Conservation (phyloP, 2,113 vertebrate species). For the Monopterus albus region DNA sequence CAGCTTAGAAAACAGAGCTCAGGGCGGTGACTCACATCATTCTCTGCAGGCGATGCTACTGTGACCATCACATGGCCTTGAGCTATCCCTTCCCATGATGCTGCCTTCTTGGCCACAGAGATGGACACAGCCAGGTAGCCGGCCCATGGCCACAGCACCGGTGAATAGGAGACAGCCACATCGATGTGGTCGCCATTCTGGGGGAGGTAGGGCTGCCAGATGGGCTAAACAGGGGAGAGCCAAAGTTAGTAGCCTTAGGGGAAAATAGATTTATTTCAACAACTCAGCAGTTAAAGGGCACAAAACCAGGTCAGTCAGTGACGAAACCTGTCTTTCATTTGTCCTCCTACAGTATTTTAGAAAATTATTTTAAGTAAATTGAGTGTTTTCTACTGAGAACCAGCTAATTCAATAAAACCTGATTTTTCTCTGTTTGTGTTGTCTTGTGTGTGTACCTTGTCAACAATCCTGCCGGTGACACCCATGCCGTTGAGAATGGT, state of each 20-base stretch:
- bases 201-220: constrained; percentile 98
- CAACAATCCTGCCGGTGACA: constrained; percentile 94
- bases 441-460: constrained; percentile 88
- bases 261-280: neutral
- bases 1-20: neutral
- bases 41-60: constrained; percentile 91
- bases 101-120: constrained; percentile 96
- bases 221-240: constrained; percentile 83
- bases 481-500: constrained; percentile 99
- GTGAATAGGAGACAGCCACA: constrained; percentile 94
- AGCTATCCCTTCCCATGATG: constrained; percentile 95
- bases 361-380: neutral
- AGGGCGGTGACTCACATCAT: constrained; percentile 82
- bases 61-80: constrained; percentile 98
- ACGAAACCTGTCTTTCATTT: neutral
- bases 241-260: neutral
- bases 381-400: neutral
- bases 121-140: constrained; percentile 98
- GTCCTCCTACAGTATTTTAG: neutral
- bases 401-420: neutral
- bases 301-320: neutral
- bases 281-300: neutral
- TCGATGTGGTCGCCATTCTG: constrained; percentile 97
- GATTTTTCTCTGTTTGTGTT: neutral
- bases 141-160: constrained; percentile 96